phyloP scores from a whole-genome alignment of 2,797 vertebrate genomes.

The Tapirus indicus region DNA sequence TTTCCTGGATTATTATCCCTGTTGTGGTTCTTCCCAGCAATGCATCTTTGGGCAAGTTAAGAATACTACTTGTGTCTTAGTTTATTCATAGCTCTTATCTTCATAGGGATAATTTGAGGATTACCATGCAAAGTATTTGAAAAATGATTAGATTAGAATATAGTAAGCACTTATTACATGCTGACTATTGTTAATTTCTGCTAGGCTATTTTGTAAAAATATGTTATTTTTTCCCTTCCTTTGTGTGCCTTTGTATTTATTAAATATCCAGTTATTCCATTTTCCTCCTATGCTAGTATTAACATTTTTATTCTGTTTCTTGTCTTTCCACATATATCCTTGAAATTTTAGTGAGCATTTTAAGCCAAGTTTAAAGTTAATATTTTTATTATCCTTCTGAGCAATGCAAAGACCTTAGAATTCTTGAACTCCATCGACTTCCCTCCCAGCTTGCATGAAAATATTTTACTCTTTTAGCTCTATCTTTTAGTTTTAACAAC shows the following conservation, averaged over 20 bases:
- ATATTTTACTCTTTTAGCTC: background rate
- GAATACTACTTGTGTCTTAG: background rate
- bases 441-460: background rate
- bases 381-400: background rate
- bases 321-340: background rate
- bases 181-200: background rate
- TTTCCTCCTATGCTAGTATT: background rate
- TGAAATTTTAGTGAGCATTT: slow-evolving; percentile 10
- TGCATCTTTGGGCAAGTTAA: background rate
- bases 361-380: background rate
- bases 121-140: background rate
- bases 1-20: background rate
- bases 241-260: background rate
- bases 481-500: background rate
- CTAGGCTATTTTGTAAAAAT: background rate
- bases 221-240: background rate
- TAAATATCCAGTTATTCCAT: background rate
- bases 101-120: background rate
- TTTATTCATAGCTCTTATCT: background rate
- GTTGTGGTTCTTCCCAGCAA: background rate
- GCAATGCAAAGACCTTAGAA: background rate
- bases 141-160: background rate
- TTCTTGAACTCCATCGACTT: background rate
- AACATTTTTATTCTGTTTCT: background rate
- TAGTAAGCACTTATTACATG: background rate